Base-by-base conservation (phyloP, 2,113 vertebrate genomes). In the Harpagus bidentatus region DNA sequence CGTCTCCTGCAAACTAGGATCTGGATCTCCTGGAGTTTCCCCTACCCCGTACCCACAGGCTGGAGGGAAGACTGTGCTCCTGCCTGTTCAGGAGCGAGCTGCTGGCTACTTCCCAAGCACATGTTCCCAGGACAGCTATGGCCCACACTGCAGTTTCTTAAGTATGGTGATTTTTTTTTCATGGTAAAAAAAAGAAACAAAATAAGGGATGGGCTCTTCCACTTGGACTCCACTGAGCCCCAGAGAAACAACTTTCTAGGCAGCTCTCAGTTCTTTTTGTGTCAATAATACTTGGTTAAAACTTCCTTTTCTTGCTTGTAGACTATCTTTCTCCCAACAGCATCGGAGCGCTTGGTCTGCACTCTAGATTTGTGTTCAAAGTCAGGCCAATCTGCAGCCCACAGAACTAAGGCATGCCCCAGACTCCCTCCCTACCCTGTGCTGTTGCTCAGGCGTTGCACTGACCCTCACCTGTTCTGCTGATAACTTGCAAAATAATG, bases 61-160 rank as follows among this genome's bases (percentile, higher is more conserved):
- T 76, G 56, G 26, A 50, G 86, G 40, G 32, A 47, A 45, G 22
- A 25, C 38, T 36, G 20, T n/a, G 26, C 55, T 40, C 67, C 25
- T 73, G 42, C 29, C 32, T 2, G 3, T 63, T n/a, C 15, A 5
- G 32, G 23, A 72, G 7, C 1, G 3, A 78, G 71, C 47, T 62
- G 19, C 32, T 0, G 3, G 31, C 17, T 0, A 2, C 38, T 82
- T 38, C 53, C 13, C 21, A 36, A 6, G 38, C 63, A 26, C 10
- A 0, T 0, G 0, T 53, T 82, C 52, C 31, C 1, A 3, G 48
- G 50, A 19, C 45, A 50, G 36, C 53, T 43, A 11, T 1, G 0
- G 22, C n/a, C 9, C 28, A 31, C 0, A 1, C 62, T 18, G 36
- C 28, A 43, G 7, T 32, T 78, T 55, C 45, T 50, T 32, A 59